A percentile compares a stretch with the other conserved stretches of the same genome.
Conservation (phyloP, 1,140 invertebrate species). For the Frieseomelitta varia region DNA sequence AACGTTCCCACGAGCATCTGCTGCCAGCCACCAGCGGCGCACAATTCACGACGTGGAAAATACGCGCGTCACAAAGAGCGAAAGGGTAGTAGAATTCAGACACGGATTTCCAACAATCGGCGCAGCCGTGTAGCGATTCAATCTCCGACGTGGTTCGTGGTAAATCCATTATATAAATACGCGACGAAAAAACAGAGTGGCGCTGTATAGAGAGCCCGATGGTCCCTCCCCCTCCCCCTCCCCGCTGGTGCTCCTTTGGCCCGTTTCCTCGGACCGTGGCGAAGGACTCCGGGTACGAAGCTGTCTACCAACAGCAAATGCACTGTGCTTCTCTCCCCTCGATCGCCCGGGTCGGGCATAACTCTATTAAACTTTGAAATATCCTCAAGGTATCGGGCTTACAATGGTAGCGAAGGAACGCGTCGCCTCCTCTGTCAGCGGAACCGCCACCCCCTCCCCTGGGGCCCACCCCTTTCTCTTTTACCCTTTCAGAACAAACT, state of each 20-base stretch:
- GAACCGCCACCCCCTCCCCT: slow-evolving; percentile 20
- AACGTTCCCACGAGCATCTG: slow-evolving; percentile 15
- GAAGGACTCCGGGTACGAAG: slow-evolving; percentile 1
- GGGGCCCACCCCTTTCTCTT: slow-evolving; percentile 9
- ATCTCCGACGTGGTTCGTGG: neutral
- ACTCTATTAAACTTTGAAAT: slow-evolving; percentile 69
- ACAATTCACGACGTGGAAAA: neutral
- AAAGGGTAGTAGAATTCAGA: slow-evolving; percentile 18
- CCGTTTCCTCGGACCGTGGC: neutral
- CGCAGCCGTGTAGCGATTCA: neutral
- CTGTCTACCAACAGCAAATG: slow-evolving; percentile 40
- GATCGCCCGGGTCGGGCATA: slow-evolving; percentile 29
- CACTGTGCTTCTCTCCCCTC: slow-evolving; percentile 15
- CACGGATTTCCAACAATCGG: slow-evolving; percentile 18
- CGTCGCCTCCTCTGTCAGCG: slow-evolving; percentile 59
- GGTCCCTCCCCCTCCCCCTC: no score
- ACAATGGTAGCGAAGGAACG: slow-evolving; percentile 57
- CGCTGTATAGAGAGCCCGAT: neutral
- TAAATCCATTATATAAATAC: slow-evolving; percentile 46
- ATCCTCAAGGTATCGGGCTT: slow-evolving; percentile 57
- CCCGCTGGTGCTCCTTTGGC: neutral
- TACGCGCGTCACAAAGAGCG: neutral
- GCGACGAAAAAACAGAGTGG: neutral
- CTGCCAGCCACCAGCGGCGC: neutral
- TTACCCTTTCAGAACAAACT: slow-evolving; percentile 53